These are phyloP conservation scores for Tokudaia tokunoshimensis DNA, from an alignment of 2,797 vertebrate species.

Conservation along the genomic window DNA sequence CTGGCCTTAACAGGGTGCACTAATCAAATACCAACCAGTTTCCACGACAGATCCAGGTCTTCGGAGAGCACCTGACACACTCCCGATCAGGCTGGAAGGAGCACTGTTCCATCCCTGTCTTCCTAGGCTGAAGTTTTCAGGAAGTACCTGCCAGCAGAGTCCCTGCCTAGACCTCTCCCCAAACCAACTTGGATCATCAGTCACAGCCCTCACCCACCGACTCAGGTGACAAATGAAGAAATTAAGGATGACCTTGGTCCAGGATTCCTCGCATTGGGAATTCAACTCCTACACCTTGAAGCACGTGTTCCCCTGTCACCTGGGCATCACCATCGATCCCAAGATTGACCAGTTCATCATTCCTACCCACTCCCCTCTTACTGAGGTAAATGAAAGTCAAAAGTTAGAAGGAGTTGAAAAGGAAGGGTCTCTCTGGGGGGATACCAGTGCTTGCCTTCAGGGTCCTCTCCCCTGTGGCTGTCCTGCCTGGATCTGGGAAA, in stretches of 20 bases:
- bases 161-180: not conserved
- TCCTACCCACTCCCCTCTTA: not conserved
- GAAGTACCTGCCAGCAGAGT: rapidly evolving
- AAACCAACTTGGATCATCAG: not conserved
- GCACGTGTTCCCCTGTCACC: no score
- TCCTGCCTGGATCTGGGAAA: not conserved
- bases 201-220: not conserved
- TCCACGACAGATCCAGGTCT: not conserved
- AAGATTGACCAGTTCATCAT: rapidly evolving
- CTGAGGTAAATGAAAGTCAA: not conserved
- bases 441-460: not conserved
- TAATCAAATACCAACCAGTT: not conserved
- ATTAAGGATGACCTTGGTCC: no score
- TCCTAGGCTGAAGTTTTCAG: not conserved
- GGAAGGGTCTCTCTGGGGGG: not conserved
- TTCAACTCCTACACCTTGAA: not conserved
- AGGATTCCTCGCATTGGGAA: not conserved
- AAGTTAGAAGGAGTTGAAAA: not conserved
- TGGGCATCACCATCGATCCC: not conserved
- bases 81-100: not conserved
- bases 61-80: no score
- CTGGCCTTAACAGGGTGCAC: not conserved
- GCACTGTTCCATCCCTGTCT: not conserved
- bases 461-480: not conserved
- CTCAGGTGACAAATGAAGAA: not conserved